Evolutionary conservation across 2,113 vertebrate species (phyloP).

Genomic region (Calyptomena viridis): DNA sequence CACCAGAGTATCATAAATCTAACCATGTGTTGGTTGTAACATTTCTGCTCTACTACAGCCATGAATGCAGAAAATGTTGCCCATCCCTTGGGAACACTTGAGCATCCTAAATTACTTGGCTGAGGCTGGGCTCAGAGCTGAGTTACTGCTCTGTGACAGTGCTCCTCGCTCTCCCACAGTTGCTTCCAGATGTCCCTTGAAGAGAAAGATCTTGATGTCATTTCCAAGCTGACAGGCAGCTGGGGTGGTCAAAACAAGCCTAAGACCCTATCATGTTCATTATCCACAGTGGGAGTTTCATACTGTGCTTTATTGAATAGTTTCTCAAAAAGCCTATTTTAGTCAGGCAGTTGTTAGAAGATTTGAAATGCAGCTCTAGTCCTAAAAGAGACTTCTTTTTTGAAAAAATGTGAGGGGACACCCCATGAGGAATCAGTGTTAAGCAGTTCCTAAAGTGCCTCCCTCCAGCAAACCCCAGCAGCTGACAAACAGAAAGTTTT

Average conservation of each 20-base stretch:
- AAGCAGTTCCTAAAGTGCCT: background rate
- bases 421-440: background rate
- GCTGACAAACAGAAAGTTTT: background rate
- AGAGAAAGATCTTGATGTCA: background rate
- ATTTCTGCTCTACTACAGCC: background rate
- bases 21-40: background rate
- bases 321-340: background rate
- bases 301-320: background rate
- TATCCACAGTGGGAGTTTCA: background rate
- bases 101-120: background rate
- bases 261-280: background rate
- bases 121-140: background rate
- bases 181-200: background rate
- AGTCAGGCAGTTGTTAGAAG: background rate
- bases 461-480: background rate
- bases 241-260: background rate
- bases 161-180: background rate
- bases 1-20: background rate
- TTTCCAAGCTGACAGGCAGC: background rate
- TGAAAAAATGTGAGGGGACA: accelerated
- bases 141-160: background rate
- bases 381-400: background rate
- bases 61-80: background rate
- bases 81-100: background rate
- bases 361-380: background rate